Conservation (phyloP, 2,113 vertebrate species). For the Cyanoramphus novaezelandiae region DNA sequence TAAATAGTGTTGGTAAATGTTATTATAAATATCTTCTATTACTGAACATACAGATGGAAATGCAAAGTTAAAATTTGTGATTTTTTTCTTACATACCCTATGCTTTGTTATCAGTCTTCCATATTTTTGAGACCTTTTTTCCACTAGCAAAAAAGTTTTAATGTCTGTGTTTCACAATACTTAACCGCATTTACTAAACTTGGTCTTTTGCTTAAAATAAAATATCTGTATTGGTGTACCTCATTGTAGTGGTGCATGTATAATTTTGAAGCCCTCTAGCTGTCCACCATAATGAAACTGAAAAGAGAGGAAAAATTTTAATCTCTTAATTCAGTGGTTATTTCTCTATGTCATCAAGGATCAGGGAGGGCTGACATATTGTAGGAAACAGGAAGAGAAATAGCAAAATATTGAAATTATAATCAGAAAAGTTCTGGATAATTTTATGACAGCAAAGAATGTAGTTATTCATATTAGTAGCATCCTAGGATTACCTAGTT, state of each 20-base stretch:
- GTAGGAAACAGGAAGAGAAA: not conserved
- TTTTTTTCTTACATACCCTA: not conserved
- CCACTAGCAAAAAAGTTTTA: not conserved
- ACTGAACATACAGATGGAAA: slow-evolving; percentile 55
- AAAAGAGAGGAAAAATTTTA: not conserved
- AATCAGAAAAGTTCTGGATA: not conserved
- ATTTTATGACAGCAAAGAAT: not conserved
- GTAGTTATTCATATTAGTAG: not conserved
- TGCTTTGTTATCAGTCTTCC: not conserved
- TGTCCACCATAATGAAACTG: not conserved
- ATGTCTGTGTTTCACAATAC: not conserved
- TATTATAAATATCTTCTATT: slow-evolving; percentile 52
- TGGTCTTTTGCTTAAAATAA: not conserved
- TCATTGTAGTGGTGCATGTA: not conserved
- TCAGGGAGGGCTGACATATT: rapidly evolving
- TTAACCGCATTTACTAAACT: not conserved
- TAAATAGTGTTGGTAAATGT: slow-evolving; percentile 62
- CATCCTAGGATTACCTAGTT: not conserved
- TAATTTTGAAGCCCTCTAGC: not conserved
- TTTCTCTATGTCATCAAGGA: not conserved
- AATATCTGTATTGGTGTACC: not conserved
- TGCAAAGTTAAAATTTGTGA: slow-evolving; percentile 23
- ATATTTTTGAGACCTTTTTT: not conserved
- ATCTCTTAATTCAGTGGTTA: not conserved
- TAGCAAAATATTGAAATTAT: not conserved